Base-by-base conservation (phyloP, 2,888 invertebrate species). In the Myathropa florea region DNA sequence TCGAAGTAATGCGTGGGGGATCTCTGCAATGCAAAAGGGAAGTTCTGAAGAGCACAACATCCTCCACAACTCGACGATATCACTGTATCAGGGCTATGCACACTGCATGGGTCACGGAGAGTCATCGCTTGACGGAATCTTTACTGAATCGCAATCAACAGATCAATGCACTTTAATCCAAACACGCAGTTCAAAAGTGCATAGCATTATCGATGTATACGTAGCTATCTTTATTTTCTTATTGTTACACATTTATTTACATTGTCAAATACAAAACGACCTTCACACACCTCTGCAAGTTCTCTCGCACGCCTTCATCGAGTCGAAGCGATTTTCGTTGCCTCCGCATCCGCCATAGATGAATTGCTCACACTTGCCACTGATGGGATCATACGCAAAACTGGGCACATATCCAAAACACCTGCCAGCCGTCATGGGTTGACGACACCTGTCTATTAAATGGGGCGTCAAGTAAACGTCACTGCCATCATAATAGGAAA, bases 241-340 rank as follows among this genome's bases (percentile, higher is more conserved):
- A 21, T 79, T 64, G 7, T n/a, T 53, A 12, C 23, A 39, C 30
- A 26, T 53, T 68, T 24, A n/a, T 6, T 63, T 28, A 70, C 71
- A 71, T 71, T n/a, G 6, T 26, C 12, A 68, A 73, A 68, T 57
- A 30, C 10, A 39, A 30, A 59, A 33, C 26, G 68, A 73, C 46
- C 57, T 60, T 81, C 39, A 84, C 53, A 84, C 53, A 76, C 84
- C 84, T 70, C 79, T 92, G 89, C 96, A 96, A 23, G 93, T 93
- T 78, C 93, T 93, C 85, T 93, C 93, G 90, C 96, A 96, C 88
- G 95, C 95, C 53, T 95, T 94, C 60, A 93, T 92, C 4, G 94
- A 94, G 64, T 94, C 93, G 91, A 97, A 97, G 90, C 96, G 96
- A 91, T 97, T 97, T 89, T 94, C 94, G 90, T 97, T 97, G 14